Conservation (phyloP, 2,888 invertebrate species). For the Eristalis intricaria region DNA sequence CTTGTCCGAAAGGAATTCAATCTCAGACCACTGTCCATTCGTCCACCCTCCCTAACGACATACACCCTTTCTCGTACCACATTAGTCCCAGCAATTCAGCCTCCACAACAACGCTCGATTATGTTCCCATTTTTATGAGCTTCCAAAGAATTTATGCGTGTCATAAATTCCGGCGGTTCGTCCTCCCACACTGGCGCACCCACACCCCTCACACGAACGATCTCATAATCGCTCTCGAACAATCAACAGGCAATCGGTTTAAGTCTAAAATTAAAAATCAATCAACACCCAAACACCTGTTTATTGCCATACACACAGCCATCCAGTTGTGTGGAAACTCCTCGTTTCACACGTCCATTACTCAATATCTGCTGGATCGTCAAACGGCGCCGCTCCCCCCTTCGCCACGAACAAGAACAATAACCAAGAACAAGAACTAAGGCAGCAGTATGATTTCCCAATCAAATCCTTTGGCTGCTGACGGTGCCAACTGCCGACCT, state of each 20-base stretch:
- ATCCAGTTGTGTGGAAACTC: background rate
- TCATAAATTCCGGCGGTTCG: background rate
- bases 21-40: too few species aligned
- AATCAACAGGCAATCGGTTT: background rate
- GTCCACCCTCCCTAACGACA: too few species aligned
- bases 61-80: too few species aligned
- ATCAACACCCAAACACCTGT: conserved; percentile 7
- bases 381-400: background rate
- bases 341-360: background rate
- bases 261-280: background rate
- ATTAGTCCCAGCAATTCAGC: background rate
- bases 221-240: background rate
- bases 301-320: conserved; percentile 3
- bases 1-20: too few species aligned
- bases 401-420: conserved; percentile 1
- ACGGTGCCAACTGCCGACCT: background rate
- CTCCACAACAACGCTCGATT: background rate
- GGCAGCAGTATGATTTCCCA: conserved; percentile 27
- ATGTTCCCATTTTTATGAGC: background rate
- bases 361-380: conserved; percentile 14
- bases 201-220: background rate
- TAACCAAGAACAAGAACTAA: background rate
- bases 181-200: background rate
- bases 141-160: background rate
- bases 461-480: conserved; percentile 26